Percentiles rank a stretch among this genome's conserved stretches.
These are phyloP conservation scores for Mergus octosetaceus DNA, from an alignment of 2,797 vertebrate genomes.

Conservation along the genomic window DNA sequence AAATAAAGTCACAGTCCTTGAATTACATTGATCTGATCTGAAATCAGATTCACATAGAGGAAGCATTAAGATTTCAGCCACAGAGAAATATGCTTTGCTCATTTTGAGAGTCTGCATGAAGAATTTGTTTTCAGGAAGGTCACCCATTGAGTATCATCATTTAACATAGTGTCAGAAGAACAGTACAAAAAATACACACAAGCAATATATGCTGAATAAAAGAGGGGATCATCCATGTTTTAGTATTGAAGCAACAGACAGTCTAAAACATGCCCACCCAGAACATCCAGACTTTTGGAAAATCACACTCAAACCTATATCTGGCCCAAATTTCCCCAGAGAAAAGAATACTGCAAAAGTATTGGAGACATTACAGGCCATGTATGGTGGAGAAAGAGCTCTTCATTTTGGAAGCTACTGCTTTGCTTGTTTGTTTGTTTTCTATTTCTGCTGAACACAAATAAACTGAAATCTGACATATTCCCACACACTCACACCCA, in stretches of 20 bases:
- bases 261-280: background rate
- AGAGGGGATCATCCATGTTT: background rate
- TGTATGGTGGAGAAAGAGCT: background rate
- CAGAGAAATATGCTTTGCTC: background rate
- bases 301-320: background rate
- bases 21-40: background rate
- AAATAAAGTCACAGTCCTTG: background rate
- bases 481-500: slow-evolving; percentile 35
- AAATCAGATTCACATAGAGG: background rate
- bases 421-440: slow-evolving; percentile 45
- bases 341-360: background rate
- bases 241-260: background rate
- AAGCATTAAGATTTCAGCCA: background rate
- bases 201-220: background rate
- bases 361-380: background rate
- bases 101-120: background rate
- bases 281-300: background rate
- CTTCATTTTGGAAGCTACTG: background rate
- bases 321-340: background rate
- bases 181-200: background rate
- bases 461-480: slow-evolving; percentile 21
- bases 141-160: background rate
- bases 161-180: background rate
- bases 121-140: background rate
- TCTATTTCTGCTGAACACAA: slow-evolving; percentile 25